These are phyloP conservation scores for Megaceryle alcyon DNA, from an alignment of 2,797 vertebrate species.

Conservation along the genomic window DNA sequence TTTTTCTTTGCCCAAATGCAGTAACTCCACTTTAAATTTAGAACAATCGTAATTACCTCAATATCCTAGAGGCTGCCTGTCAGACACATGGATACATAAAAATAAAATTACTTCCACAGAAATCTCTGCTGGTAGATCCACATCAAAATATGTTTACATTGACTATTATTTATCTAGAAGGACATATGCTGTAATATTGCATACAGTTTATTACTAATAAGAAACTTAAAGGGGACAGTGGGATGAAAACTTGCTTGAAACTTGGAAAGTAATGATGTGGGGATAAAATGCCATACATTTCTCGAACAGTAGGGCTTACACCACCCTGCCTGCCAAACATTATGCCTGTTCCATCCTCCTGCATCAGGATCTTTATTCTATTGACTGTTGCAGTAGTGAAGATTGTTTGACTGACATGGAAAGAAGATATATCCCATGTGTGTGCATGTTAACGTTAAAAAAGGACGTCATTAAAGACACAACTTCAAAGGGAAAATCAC, in stretches of 20 bases:
- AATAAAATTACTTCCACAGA: neutral
- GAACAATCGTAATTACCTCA: neutral
- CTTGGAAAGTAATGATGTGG: neutral
- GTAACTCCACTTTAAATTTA: neutral
- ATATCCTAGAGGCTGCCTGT: neutral
- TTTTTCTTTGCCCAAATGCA: neutral
- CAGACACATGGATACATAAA: neutral
- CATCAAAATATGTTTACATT: neutral
- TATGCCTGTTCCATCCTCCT: neutral
- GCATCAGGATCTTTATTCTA: neutral
- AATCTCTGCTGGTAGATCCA: neutral
- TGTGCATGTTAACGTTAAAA: constrained; percentile 17
- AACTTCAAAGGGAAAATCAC: constrained; percentile 44
- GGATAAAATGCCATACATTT: neutral
- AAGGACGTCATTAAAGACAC: neutral
- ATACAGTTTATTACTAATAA: neutral
- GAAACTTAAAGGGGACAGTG: neutral
- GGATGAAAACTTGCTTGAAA: neutral
- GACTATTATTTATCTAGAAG: neutral
- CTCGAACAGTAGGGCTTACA: neutral
- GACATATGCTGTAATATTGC: neutral
- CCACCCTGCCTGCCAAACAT: fast-evolving
- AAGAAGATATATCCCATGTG: neutral
- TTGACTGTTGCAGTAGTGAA: neutral
- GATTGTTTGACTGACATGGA: neutral